Evolutionary conservation across 2,888 invertebrate species (phyloP).

Genomic region (Drosophila anomelani): DNA sequence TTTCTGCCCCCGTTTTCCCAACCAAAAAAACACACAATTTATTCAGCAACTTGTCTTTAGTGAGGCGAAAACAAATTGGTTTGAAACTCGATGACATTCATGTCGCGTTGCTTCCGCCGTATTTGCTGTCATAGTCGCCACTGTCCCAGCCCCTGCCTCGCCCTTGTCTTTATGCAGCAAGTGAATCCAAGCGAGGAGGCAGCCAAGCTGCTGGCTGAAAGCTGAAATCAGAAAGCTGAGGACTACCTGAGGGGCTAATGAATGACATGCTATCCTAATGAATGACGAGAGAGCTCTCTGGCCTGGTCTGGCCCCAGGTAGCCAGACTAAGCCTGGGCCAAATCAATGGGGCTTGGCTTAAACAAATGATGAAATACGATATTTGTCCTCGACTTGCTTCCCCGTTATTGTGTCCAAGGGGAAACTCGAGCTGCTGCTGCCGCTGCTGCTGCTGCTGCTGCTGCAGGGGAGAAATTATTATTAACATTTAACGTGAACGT

Average conservation of each 20-base stretch:
- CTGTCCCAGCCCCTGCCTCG: neutral
- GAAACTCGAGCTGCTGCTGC: conserved; percentile 1
- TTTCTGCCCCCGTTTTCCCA: no score
- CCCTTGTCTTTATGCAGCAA: conserved; percentile 32
- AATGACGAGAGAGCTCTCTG: conserved; percentile 54
- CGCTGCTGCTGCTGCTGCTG: neutral
- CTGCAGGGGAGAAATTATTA: neutral
- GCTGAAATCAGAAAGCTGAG: conserved; percentile 1
- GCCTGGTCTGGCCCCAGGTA: neutral
- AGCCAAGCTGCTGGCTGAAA: neutral
- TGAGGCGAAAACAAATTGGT: conserved; percentile 57
- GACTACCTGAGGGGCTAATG: conserved; percentile 47
- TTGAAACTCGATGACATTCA: conserved; percentile 70
- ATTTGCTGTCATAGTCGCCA: conserved; percentile 37
- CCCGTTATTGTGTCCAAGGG: neutral
- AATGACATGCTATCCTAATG: conserved; percentile 69
- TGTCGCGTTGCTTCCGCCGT: conserved; percentile 52
- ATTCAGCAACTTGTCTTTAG: conserved; percentile 15
- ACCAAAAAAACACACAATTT: neutral
- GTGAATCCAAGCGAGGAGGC: conserved; percentile 7
- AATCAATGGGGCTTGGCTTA: conserved; percentile 47
- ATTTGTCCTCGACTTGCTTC: conserved; percentile 40
- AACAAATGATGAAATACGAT: conserved; percentile 61
- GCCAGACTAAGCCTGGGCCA: conserved; percentile 13
- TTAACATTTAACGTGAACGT: conserved; percentile 2